Percentiles rank a stretch among this genome's conserved stretches.
These are phyloP conservation scores for Deladenus siricidicola DNA, from an alignment of 2,888 invertebrate species.

Conservation along the genomic window DNA sequence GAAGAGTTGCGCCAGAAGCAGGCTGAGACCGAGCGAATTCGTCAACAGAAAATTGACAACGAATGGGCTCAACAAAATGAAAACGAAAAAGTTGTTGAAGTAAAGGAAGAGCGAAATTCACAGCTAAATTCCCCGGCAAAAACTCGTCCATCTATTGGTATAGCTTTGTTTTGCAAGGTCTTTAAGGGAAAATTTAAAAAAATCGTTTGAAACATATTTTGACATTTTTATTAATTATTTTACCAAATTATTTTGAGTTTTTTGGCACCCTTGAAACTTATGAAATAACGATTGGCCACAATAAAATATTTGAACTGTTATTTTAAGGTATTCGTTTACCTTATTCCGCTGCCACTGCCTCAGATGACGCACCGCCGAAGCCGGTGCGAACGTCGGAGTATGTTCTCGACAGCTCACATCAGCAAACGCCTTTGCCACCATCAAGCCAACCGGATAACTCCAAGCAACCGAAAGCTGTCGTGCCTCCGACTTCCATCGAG, in stretches of 20 bases:
- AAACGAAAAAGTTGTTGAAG: neutral
- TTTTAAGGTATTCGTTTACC: conserved; percentile 24
- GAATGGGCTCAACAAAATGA: conserved; percentile 18
- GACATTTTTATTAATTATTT: no score
- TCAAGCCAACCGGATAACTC: neutral
- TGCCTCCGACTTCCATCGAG: neutral
- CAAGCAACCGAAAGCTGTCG: neutral
- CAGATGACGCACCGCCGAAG: conserved; percentile 8
- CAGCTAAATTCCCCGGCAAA: conserved; percentile 67
- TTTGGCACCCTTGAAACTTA: no score
- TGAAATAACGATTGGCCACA: no score
- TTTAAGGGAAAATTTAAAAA: no score
- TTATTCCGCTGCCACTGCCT: conserved; percentile 7
- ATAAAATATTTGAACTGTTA: no score
- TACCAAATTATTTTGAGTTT: no score
- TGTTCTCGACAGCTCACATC: no score
- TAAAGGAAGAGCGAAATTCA: neutral
- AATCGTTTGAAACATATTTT: no score
- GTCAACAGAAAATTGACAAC: conserved; percentile 27
- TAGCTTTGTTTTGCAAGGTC: no score
- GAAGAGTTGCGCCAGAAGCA: conserved; percentile 34
- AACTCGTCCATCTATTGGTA: conserved; percentile 84
- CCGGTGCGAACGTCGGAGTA: neutral
- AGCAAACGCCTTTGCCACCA: no score
- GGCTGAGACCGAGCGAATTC: conserved; percentile 24